A percentile compares a stretch with the other conserved stretches of the same genome.
Conservation (phyloP, 2,797 vertebrate genomes). For the Ceyx erithaca region DNA sequence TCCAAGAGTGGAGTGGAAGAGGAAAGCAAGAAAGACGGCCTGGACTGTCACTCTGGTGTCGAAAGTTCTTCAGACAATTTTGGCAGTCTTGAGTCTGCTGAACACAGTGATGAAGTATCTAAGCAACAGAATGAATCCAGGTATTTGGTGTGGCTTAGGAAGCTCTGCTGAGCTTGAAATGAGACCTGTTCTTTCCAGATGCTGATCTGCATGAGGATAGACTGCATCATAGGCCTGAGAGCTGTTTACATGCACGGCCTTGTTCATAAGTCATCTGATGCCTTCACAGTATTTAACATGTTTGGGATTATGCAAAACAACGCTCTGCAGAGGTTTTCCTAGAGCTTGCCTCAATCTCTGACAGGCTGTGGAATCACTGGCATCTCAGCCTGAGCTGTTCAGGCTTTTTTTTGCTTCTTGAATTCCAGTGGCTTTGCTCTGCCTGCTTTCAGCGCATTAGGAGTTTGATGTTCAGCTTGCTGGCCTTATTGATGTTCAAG, state of each 20-base stretch:
- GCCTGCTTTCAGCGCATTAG: neutral
- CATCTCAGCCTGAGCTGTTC: neutral
- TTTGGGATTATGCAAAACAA: neutral
- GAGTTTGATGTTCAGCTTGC: neutral
- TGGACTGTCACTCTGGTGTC: neutral
- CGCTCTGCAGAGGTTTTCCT: fast-evolving
- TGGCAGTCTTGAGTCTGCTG: neutral
- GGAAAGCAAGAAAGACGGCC: neutral
- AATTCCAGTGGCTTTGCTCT: neutral
- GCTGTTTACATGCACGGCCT: fast-evolving
- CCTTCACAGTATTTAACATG: neutral
- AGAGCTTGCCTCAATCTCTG: neutral
- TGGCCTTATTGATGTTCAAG: neutral
- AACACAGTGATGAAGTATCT: neutral
- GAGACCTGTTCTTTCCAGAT: neutral
- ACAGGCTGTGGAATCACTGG: neutral
- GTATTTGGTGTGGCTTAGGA: slow-evolving; percentile 66
- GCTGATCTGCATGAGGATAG: slow-evolving; percentile 38
- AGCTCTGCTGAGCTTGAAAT: neutral
- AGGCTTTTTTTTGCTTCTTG: neutral
- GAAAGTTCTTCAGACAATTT: neutral
- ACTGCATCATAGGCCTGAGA: neutral
- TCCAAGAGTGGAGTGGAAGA: slow-evolving; percentile 48
- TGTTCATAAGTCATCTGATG: neutral
- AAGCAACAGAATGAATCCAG: slow-evolving; percentile 61